Conservation (phyloP, 2,797 vertebrate species). For the Cygnus olor region DNA sequence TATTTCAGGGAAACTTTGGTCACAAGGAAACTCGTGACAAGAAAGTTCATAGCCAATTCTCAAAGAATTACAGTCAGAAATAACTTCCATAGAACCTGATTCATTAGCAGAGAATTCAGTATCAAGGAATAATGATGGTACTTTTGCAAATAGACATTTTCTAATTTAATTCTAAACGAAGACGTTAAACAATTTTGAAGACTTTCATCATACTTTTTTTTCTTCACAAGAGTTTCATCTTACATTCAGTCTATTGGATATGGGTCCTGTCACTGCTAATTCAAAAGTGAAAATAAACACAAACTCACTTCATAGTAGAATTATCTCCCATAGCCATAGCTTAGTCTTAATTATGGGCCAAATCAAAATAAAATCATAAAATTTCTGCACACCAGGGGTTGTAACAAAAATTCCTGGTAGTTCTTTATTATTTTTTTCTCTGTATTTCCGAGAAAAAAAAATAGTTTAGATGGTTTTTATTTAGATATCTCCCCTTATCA, state of each 20-base stretch:
- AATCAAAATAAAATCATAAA: background rate
- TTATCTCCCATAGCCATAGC: background rate
- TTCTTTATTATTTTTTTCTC: background rate
- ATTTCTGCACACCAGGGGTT: background rate
- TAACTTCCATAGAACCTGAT: background rate
- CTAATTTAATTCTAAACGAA: background rate
- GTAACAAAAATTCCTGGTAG: background rate
- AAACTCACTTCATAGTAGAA: background rate
- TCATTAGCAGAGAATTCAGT: background rate
- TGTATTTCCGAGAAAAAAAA: background rate
- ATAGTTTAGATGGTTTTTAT: background rate
- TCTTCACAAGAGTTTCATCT: accelerated
- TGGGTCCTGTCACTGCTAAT: background rate
- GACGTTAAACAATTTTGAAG: background rate
- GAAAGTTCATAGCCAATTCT: background rate
- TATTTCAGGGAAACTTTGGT: constrained; percentile 36
- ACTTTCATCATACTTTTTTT: background rate
- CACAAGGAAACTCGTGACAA: constrained; percentile 19
- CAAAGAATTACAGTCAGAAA: constrained; percentile 8
- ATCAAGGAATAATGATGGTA: background rate
- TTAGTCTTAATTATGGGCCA: background rate
- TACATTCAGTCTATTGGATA: background rate
- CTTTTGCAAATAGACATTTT: background rate
- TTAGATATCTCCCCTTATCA: background rate
- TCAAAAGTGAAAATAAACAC: background rate